A percentile compares a stretch with the other conserved stretches of the same genome.
Conservation (phyloP, 2,113 vertebrate species). For the Edolisoma coerulescens region DNA sequence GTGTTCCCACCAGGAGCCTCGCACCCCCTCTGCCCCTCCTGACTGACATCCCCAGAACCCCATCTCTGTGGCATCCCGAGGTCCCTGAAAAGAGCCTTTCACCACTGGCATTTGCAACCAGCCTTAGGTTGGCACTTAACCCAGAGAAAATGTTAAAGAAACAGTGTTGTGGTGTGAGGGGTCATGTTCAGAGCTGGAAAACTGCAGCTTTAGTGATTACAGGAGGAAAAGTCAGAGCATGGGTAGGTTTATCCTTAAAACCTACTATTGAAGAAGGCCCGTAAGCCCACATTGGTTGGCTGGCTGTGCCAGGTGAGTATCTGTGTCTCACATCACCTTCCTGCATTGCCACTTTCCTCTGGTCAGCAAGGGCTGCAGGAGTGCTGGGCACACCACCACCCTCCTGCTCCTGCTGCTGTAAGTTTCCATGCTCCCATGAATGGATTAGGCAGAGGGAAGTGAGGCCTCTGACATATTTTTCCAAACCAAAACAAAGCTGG, state of each 20-base stretch:
- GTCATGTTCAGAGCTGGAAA: not conserved
- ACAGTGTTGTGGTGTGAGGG: accelerated
- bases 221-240: not conserved
- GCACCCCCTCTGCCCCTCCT: accelerated
- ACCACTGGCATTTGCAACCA: not conserved
- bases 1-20: accelerated
- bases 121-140: accelerated
- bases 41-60: accelerated
- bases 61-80: not conserved
- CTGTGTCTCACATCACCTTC: accelerated
- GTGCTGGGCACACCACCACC: accelerated
- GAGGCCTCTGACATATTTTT: slow-evolving; percentile 16
- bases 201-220: not conserved
- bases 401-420: not conserved
- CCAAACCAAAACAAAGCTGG: slow-evolving; percentile 36
- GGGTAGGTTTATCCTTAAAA: not conserved
- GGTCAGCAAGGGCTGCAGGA: not conserved
- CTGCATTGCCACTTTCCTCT: not conserved
- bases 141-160: not conserved
- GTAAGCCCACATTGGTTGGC: not conserved
- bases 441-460: not conserved
- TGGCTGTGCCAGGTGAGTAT: not conserved
- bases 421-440: not conserved
- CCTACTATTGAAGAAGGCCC: not conserved
- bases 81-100: not conserved